Evolutionary conservation across 2,113 vertebrate genomes (phyloP), one percentile per base, ranked within the genome.

Genomic region (Ellobius talpinus): DNA sequence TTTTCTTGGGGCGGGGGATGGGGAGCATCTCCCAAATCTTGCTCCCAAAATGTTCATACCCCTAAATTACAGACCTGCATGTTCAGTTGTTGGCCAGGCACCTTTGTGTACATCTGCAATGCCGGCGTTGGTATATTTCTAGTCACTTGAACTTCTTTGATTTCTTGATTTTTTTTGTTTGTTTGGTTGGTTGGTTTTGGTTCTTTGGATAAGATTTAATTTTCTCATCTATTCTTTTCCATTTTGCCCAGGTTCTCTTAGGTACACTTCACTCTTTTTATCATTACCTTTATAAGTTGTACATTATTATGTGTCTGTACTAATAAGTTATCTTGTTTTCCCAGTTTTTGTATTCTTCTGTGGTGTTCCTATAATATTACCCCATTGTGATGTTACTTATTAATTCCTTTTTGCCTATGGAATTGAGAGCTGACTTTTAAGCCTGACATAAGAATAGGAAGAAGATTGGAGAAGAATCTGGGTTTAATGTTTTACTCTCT

Each of bases 351-450:
- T 42, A 77, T 3, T 91, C 11, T 85, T 33, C 95, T 52, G 45
- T 82, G 36, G 11, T 14, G 26, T 82, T 84, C 24, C n/a, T 84
- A 63, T 42, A 63, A 65, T 36, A 66, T 73, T 55, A 88, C 17
- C 33, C 36, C 65, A 4, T 68, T 29, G 89, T 74, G 23, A 23
- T 68, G 45, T 52, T 90, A 39, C 31, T 92, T 91, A 63, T 17
- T 94, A 17, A 63, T 93, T 89, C 12, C 2, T 36, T 74, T 93
- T 95, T 91, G 52, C 58, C 42, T 88, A 0, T 88, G n/a, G 65
- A 77, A 65, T 94, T 94, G 72, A 96, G 88, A 91, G 78, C 16
- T 58, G 61, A 47, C 73, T 93, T 95, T 93, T 91, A 87, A 90
- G n/a, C 31, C 31, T 88, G 68, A 8, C 11, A 24, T 94, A 52